Conservation (phyloP, 2,888 invertebrate genomes). For the Eupelmus urozonus region DNA sequence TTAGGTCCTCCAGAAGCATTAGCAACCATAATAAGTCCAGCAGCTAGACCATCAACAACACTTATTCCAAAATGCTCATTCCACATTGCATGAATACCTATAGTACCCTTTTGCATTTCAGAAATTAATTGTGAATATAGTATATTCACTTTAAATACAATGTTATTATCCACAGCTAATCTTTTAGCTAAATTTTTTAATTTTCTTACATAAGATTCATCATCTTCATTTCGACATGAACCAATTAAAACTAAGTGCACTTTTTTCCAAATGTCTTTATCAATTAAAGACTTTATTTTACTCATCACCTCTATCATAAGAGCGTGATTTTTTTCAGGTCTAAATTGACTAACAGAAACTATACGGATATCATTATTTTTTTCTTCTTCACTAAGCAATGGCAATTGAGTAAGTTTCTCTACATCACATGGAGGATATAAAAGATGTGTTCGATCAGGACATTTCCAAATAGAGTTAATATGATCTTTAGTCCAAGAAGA, state of each 20-base stretch:
- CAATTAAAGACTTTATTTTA: slow-evolving; percentile 86
- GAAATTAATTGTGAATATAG: slow-evolving; percentile 88
- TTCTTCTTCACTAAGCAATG: slow-evolving; percentile 77
- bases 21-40: slow-evolving; percentile 94
- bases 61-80: slow-evolving; percentile 99
- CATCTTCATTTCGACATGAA: slow-evolving; percentile 93
- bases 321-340: slow-evolving; percentile 98
- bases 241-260: slow-evolving; percentile 90
- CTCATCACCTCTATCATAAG: slow-evolving; percentile 93
- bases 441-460: slow-evolving; percentile 83
- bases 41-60: slow-evolving; percentile 98
- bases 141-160: slow-evolving; percentile 93
- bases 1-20: slow-evolving; percentile 96
- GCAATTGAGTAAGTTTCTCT: slow-evolving; percentile 81
- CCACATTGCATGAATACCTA: slow-evolving; percentile 98
- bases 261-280: slow-evolving; percentile 83
- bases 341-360: slow-evolving; percentile 95
- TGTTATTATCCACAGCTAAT: slow-evolving; percentile 88
- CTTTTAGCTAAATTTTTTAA: slow-evolving; percentile 90
- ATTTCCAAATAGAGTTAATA: slow-evolving; percentile 88
- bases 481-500: slow-evolving; percentile 98
- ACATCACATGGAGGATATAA: slow-evolving; percentile 98
- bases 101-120: slow-evolving; percentile 84
- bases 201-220: slow-evolving; percentile 88
- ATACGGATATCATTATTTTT: slow-evolving; percentile 82